Percentiles rank a stretch among this genome's conserved stretches.
These are phyloP conservation scores for Peromyscus maniculatus DNA, from an alignment of 2,113 vertebrate genomes.

Conservation along the genomic window DNA sequence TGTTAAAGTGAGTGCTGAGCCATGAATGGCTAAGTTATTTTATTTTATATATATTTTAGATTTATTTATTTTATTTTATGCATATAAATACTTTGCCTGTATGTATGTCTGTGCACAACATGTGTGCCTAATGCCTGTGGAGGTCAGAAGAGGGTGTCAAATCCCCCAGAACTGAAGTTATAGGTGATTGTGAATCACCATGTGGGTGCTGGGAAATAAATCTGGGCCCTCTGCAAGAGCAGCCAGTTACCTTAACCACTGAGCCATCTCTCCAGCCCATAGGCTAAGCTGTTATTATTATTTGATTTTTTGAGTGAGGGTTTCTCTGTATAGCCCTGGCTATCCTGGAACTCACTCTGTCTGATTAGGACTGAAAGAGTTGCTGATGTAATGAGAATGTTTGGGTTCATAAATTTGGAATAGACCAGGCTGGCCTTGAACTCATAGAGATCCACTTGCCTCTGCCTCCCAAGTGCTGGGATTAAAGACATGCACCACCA, in stretches of 20 bases:
- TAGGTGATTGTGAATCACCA: not conserved
- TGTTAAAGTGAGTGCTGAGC: constrained; percentile 32
- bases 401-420: too few relatives aligned
- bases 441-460: not conserved
- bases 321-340: too few relatives aligned
- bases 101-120: not conserved
- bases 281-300: not conserved
- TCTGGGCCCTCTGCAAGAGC: not conserved
- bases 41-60: not conserved
- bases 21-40: not conserved
- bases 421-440: not conserved
- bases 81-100: not conserved
- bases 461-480: not conserved
- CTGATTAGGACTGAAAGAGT: too few relatives aligned
- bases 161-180: not conserved
- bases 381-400: too few relatives aligned
- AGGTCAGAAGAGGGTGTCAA: not conserved
- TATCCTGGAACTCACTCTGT: too few relatives aligned
- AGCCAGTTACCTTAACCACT: not conserved
- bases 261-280: not conserved
- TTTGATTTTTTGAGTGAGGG: too few relatives aligned
- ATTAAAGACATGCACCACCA: not conserved
- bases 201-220: not conserved
- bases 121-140: not conserved
- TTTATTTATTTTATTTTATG: not conserved